Percentiles rank a stretch among this genome's conserved stretches.
Conservation (phyloP, 1,140 invertebrate genomes). For the Lutraria rhynchaena region DNA sequence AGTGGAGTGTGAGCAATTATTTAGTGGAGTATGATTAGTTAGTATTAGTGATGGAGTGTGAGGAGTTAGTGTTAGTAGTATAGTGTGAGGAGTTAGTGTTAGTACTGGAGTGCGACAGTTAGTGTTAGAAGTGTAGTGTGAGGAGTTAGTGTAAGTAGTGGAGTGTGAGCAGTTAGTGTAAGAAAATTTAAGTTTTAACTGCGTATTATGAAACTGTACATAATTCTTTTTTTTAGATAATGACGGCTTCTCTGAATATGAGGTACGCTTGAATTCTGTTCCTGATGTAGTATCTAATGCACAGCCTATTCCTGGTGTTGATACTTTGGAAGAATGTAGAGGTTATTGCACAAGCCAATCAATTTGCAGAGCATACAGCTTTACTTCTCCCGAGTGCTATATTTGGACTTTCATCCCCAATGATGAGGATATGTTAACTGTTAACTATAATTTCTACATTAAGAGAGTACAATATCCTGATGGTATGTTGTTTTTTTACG, state of each 20-base stretch:
- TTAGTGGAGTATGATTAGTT: too few relatives aligned
- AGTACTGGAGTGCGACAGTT: background rate
- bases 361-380: conserved; percentile 11
- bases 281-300: background rate
- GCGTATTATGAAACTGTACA: too few relatives aligned
- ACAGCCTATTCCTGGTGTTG: background rate
- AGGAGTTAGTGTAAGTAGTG: background rate
- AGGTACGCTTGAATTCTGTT: background rate
- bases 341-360: background rate
- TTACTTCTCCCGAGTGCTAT: conserved; percentile 20
- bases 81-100: too few relatives aligned
- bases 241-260: conserved; percentile 19
- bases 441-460: background rate
- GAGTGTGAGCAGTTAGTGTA: too few relatives aligned
- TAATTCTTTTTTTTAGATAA: background rate
- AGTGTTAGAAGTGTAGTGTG: background rate
- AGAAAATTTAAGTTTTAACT: too few relatives aligned
- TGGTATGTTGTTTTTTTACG: too few relatives aligned
- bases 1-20: too few relatives aligned
- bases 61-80: too few relatives aligned
- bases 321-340: conserved; percentile 8
- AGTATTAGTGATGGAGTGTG: background rate
- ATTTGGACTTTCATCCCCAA: background rate
- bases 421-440: background rate
- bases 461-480: background rate